Percentiles rank a stretch among this genome's conserved stretches.
Conservation (phyloP, 2,797 vertebrate genomes). For the Sparus aurata region DNA sequence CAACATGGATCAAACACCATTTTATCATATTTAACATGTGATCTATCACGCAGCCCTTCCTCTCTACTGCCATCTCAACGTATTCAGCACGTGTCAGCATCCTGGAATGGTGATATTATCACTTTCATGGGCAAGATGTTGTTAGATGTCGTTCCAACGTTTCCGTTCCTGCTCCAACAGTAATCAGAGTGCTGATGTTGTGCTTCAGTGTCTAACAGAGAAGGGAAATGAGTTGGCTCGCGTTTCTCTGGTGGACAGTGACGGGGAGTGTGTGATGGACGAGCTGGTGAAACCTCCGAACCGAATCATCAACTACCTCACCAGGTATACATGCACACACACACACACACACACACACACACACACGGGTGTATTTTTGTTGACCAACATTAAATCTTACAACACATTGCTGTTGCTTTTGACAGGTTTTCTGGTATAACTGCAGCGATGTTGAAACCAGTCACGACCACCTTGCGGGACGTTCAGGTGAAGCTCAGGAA, state of each 20-base stretch:
- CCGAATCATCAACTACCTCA: constrained; percentile 87
- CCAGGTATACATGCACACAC: constrained; percentile 79
- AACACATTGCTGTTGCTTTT: neutral
- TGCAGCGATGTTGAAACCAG: constrained; percentile 82
- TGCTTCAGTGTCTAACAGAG: constrained; percentile 88
- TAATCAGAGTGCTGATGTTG: neutral
- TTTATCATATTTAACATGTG: neutral
- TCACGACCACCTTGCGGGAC: constrained; percentile 87
- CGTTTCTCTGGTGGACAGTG: constrained; percentile 89
- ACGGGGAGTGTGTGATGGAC: constrained; percentile 88
- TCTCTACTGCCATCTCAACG: neutral
- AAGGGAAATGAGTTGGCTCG: constrained; percentile 88
- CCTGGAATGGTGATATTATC: neutral
- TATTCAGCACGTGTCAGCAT: neutral
- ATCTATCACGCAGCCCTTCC: neutral
- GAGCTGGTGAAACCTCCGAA: constrained; percentile 90
- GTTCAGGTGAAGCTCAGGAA: constrained; percentile 85
- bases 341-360: neutral
- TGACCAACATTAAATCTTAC: neutral
- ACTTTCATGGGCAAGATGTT: neutral
- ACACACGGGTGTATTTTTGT: neutral
- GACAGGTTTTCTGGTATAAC: constrained; percentile 93
- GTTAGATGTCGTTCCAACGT: neutral
- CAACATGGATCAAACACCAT: neutral
- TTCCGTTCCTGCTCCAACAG: neutral